These are phyloP conservation scores for Diadophis punctatus DNA, from an alignment of 2,113 vertebrate species.

Conservation along the genomic window DNA sequence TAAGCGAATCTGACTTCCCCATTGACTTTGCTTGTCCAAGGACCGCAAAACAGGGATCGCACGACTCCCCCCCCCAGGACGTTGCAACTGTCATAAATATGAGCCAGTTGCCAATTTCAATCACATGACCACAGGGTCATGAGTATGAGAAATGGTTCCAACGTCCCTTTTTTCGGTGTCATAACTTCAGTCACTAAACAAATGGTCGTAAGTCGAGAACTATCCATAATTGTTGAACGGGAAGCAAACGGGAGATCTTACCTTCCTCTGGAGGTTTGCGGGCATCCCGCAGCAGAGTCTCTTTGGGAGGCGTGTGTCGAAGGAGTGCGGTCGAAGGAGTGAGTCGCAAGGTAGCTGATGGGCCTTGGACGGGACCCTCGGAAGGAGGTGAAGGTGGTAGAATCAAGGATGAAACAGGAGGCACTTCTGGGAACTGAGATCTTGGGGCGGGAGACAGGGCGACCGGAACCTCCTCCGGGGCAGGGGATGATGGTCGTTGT, in stretches of 20 bases:
- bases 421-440: slow-evolving; percentile 32
- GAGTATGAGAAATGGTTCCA: too few relatives aligned
- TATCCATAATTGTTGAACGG: not conserved
- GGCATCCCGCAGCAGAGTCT: not conserved
- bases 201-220: too few relatives aligned
- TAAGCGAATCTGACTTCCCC: too few relatives aligned
- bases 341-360: not conserved
- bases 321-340: not conserved
- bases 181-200: too few relatives aligned
- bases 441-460: not conserved
- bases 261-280: slow-evolving; percentile 3
- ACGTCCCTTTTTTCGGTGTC: too few relatives aligned
- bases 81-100: too few relatives aligned
- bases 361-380: not conserved
- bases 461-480: not conserved
- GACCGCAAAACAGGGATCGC: too few relatives aligned
- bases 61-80: too few relatives aligned
- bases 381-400: not conserved
- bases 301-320: not conserved
- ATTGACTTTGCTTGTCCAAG: too few relatives aligned
- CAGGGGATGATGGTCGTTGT: not conserved
- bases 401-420: not conserved
- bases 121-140: too few relatives aligned
- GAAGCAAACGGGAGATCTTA: not conserved
- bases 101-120: too few relatives aligned